Evolutionary conservation across 2,888 invertebrate genomes (phyloP).

Genomic region (Spilosoma lubricipeda): DNA sequence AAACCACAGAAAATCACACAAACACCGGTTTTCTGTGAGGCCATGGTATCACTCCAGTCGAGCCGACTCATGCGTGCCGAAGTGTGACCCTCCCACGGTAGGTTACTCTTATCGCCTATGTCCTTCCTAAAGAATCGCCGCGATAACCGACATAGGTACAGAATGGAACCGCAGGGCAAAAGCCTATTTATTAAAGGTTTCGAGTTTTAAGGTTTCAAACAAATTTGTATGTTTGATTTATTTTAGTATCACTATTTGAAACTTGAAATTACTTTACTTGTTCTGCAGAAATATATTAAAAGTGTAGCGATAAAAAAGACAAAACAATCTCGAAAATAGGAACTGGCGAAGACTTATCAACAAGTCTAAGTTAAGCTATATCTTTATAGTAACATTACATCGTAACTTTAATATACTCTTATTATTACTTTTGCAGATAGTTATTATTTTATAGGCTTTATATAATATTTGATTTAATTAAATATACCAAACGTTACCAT

Average conservation of each 20-base stretch:
- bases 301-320: constrained; percentile 6
- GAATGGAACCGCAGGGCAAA: too few species aligned
- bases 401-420: background rate
- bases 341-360: constrained; percentile 14
- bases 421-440: background rate
- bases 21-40: too few species aligned
- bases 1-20: too few species aligned
- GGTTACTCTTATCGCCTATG: too few species aligned
- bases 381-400: background rate
- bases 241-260: constrained; percentile 1
- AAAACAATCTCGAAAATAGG: constrained; percentile 17
- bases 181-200: background rate
- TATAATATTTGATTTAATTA: background rate
- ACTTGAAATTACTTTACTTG: constrained; percentile 12
- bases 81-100: too few species aligned
- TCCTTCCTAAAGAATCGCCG: too few species aligned
- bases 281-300: constrained; percentile 34
- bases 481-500: background rate
- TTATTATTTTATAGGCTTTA: background rate
- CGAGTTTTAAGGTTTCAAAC: background rate
- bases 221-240: background rate
- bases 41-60: too few species aligned
- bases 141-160: too few species aligned
- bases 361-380: background rate
- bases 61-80: too few species aligned